Conservation (phyloP, 2,113 vertebrate genomes). For the Columbina picui region DNA sequence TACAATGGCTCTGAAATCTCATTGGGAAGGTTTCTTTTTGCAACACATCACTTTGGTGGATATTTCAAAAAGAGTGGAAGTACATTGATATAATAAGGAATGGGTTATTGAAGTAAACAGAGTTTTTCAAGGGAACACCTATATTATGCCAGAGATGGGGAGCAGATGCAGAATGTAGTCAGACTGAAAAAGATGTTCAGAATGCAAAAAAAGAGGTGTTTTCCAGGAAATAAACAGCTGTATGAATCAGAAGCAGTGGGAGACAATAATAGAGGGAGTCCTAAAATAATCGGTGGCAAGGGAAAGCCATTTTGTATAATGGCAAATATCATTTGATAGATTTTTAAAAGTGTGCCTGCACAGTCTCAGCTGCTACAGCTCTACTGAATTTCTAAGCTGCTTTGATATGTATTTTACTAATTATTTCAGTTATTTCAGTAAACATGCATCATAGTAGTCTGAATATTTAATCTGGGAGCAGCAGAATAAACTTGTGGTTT, state of each 20-base stretch:
- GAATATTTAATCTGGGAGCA: background rate
- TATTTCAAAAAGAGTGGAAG: background rate
- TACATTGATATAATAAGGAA: background rate
- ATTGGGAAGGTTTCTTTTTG: background rate
- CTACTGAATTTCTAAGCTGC: background rate
- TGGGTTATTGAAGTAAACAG: background rate
- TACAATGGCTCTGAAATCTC: background rate
- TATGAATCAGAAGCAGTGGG: background rate
- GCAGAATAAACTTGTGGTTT: background rate
- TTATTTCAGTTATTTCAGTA: background rate
- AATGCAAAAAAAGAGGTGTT: background rate
- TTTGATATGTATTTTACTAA: background rate
- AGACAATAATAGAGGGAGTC: background rate
- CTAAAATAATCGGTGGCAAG: background rate
- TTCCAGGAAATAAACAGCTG: background rate
- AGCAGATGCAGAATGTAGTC: background rate
- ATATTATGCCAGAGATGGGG: background rate
- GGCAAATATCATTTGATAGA: background rate
- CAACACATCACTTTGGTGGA: background rate
- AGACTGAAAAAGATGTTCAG: background rate
- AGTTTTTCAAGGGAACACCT: background rate
- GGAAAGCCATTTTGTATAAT: background rate
- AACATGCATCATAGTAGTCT: background rate
- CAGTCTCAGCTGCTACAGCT: background rate
- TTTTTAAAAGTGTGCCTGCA: background rate